Evolutionary conservation across 2,888 invertebrate species (phyloP), one percentile per base, ranked within the genome.

Genomic region (Cistogaster globosa): DNA sequence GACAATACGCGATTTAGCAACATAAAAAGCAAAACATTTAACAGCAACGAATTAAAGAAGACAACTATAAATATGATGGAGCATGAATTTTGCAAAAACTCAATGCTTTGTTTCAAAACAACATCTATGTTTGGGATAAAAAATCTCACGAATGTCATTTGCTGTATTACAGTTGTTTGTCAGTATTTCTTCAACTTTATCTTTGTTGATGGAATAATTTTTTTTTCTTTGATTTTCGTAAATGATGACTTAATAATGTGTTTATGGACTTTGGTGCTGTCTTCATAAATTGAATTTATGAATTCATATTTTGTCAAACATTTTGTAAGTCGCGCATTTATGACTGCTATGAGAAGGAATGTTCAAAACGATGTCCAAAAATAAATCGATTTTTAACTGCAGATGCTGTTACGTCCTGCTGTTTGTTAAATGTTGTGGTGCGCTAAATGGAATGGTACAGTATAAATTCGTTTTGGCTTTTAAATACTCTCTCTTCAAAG

Each of bases 241-340:
- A 79, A 82, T 85, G 85, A 85, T 85, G 85, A 85, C 85, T 85
- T 85, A 85, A 85, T 85, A 85, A 85, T 85, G 85, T 85, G 85
- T 85, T 82, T 85, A 85, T 82, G 78, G 82, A 85, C 75, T 85
- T 75, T 58, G 85, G 55, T 82, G 85, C 78, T 78, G 85, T 85
- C 85, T 82, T 75, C 78, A 85, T 85, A 85, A 85, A 85, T 82
- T 85, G 78, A 85, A 85, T 82, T 85, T 85, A 85, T 85, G 82
- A 85, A 85, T 85, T 85, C 85, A 85, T 85, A 85, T 85, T 85
- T 85, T 85, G 85, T 85, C 85, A 85, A 85, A 85, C 85, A 85
- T 85, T 85, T 85, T 85, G 85, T 85, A 82, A 85, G 85, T 85
- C 82, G 82, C 82, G 82, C 82, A 85, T 85, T 85, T 85, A 85